Conservation (phyloP, 2,797 vertebrate species). For the Falco berigora region DNA sequence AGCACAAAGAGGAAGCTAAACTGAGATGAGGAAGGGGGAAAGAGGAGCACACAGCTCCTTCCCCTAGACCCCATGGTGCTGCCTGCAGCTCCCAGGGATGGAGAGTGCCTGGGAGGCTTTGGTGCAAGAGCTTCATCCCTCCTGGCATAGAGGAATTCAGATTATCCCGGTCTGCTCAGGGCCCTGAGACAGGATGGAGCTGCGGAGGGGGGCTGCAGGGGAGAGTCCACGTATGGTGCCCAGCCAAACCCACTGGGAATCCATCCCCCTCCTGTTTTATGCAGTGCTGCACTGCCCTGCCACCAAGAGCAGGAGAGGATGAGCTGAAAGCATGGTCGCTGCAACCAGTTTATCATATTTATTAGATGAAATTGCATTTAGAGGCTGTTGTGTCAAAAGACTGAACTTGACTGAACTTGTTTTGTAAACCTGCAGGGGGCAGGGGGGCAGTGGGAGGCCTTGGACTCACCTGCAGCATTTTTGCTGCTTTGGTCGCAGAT, state of each 20-base stretch:
- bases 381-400: background rate
- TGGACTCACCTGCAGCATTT: background rate
- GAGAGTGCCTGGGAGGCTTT: background rate
- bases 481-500: background rate
- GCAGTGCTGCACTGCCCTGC: background rate
- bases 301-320: background rate
- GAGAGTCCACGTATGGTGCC: background rate
- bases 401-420: too few relatives aligned
- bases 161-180: background rate
- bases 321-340: background rate
- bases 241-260: background rate
- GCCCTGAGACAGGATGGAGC: background rate
- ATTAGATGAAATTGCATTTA: background rate
- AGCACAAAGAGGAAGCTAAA: background rate
- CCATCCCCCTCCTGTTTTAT: background rate
- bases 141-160: background rate
- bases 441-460: accelerated
- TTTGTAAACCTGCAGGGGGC: background rate
- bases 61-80: accelerated
- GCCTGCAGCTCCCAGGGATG: background rate
- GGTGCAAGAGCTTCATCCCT: accelerated
- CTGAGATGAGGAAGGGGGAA: accelerated
- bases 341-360: background rate
- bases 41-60: background rate
- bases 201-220: background rate